phyloP scores from a whole-genome alignment of 2,888 invertebrate genomes.

The Neria commutata region DNA sequence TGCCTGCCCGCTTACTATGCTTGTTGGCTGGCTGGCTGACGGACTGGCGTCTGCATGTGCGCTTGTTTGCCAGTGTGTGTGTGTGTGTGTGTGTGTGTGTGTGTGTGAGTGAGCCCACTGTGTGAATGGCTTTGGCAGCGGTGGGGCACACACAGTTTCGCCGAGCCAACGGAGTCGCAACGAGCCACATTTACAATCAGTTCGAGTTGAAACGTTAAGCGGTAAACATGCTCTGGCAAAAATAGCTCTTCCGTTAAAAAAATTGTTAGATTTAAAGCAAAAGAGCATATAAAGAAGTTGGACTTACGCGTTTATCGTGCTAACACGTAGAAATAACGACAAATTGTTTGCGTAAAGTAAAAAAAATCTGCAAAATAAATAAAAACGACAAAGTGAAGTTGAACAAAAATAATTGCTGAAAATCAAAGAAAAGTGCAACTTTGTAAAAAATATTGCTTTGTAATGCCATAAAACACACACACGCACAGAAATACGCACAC shows the following conservation, averaged over 20 bases:
- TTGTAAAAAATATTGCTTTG: slow-evolving; percentile 13
- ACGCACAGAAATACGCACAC: slow-evolving; percentile 24
- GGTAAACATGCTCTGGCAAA: slow-evolving; percentile 58
- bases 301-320: slow-evolving; percentile 29
- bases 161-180: slow-evolving; percentile 59
- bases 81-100: slow-evolving; percentile 10
- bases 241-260: slow-evolving; percentile 46
- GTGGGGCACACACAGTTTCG: slow-evolving; percentile 43
- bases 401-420: slow-evolving; percentile 11
- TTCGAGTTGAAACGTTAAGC: slow-evolving; percentile 62
- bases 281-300: slow-evolving; percentile 40
- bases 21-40: neutral
- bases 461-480: no score
- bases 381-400: slow-evolving; percentile 21
- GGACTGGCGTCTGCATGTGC: neutral
- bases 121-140: slow-evolving; percentile 3
- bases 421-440: slow-evolving; percentile 17
- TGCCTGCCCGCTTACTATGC: neutral
- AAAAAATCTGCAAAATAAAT: slow-evolving; percentile 16
- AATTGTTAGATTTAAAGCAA: slow-evolving; percentile 10
- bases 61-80: slow-evolving; percentile 4
- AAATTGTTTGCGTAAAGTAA: slow-evolving; percentile 28
- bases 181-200: slow-evolving; percentile 58
- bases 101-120: neutral
- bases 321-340: slow-evolving; percentile 31